A percentile compares a stretch with the other conserved stretches of the same genome.
These are phyloP conservation scores for Schrankia costaestrigalis DNA, from an alignment of 2,888 invertebrate species.

Conservation along the genomic window DNA sequence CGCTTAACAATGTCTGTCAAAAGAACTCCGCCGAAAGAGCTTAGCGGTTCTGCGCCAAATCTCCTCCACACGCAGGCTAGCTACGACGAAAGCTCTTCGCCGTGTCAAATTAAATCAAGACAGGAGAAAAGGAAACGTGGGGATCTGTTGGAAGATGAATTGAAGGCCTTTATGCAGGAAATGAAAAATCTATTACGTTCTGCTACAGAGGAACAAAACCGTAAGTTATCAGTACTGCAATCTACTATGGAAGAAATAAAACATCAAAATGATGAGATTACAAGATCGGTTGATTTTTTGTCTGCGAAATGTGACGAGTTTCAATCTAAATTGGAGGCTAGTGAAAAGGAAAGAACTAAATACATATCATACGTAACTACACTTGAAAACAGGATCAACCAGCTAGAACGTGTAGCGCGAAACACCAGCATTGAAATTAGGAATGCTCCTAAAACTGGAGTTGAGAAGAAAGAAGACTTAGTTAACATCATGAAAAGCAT, in stretches of 20 bases:
- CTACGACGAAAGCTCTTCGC: too few species aligned
- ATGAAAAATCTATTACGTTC: neutral
- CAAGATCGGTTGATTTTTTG: neutral
- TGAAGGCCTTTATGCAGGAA: neutral
- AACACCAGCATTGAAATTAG: neutral
- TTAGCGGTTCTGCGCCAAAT: constrained; percentile 1
- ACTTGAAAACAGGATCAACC: neutral
- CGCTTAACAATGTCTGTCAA: too few species aligned
- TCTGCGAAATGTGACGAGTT: neutral
- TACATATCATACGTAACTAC: neutral
- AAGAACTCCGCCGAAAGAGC: neutral
- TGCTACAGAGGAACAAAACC: neutral
- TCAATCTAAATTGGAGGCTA: neutral
- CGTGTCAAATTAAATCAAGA: neutral
- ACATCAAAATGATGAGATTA: neutral
- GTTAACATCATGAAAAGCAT: neutral
- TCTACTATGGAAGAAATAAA: constrained; percentile 1
- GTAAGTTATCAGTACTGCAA: neutral
- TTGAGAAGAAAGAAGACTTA: neutral
- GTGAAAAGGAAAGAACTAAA: neutral
- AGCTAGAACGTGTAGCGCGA: neutral
- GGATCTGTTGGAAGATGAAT: neutral
- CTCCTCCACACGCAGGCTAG: neutral
- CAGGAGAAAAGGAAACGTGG: neutral
- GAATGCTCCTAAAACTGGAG: neutral